These are phyloP conservation scores for Toxostoma redivivum DNA, from an alignment of 2,113 vertebrate genomes.

Conservation along the genomic window DNA sequence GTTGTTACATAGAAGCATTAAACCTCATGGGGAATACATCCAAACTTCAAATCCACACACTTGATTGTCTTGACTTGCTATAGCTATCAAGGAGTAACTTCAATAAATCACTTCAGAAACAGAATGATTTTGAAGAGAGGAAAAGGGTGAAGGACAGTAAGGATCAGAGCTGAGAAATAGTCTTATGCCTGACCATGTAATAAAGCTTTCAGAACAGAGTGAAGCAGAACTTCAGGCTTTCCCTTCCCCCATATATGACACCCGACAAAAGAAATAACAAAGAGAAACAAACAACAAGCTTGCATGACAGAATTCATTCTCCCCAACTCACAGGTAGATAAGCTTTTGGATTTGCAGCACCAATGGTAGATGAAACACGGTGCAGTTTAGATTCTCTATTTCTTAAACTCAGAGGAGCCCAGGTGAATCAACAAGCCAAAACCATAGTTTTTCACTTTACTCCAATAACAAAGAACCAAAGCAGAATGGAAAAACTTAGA, in stretches of 20 bases:
- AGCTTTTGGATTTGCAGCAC: background rate
- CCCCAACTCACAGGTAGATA: background rate
- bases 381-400: background rate
- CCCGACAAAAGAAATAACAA: background rate
- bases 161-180: background rate
- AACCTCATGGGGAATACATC: background rate
- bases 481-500: background rate
- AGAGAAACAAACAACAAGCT: background rate
- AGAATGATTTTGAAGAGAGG: background rate
- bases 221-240: background rate
- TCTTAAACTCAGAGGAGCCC: background rate
- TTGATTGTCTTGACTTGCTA: background rate
- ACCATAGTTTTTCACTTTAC: background rate
- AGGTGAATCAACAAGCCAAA: background rate
- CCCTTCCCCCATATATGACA: background rate
- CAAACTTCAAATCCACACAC: background rate
- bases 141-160: background rate
- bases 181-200: background rate
- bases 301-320: background rate
- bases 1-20: background rate
- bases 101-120: background rate
- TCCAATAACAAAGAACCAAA: background rate
- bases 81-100: background rate
- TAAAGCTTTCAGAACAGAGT: background rate
- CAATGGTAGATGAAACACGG: background rate